Evolutionary conservation across 2,888 invertebrate species (phyloP).

Genomic region (Campoplex capitator): DNA sequence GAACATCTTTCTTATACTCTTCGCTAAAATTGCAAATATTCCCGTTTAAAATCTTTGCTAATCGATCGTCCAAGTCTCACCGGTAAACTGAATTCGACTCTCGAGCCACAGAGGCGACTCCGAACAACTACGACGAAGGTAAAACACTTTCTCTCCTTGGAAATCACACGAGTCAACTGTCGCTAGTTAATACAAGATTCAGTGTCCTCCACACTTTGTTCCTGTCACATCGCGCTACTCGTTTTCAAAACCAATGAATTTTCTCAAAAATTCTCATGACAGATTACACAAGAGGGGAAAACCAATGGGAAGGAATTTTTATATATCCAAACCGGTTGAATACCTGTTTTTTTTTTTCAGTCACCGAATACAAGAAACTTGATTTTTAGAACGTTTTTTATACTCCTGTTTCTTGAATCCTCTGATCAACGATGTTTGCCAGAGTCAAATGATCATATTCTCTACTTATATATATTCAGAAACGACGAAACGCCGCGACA

Average conservation of each 20-base stretch:
- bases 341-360: neutral
- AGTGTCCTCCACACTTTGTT: neutral
- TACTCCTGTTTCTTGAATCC: neutral
- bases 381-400: neutral
- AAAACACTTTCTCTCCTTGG: slow-evolving; percentile 70
- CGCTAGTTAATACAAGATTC: slow-evolving; percentile 22
- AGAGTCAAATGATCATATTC: neutral
- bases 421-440: neutral
- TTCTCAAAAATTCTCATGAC: neutral
- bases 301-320: neutral
- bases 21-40: neutral
- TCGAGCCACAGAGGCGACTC: slow-evolving; percentile 51
- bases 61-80: slow-evolving; percentile 61
- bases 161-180: slow-evolving; percentile 22
- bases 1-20: neutral
- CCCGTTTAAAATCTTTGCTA: slow-evolving; percentile 10
- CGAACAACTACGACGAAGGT: slow-evolving; percentile 61
- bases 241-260: neutral
- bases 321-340: neutral
- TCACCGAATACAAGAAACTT: neutral
- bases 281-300: neutral
- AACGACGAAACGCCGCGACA: no score
- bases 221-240: neutral
- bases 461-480: no score
- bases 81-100: slow-evolving; percentile 61